A percentile compares a stretch with the other conserved stretches of the same genome.
These are phyloP conservation scores for Bombus confusus DNA, from an alignment of 1,140 invertebrate genomes.

Conservation along the genomic window DNA sequence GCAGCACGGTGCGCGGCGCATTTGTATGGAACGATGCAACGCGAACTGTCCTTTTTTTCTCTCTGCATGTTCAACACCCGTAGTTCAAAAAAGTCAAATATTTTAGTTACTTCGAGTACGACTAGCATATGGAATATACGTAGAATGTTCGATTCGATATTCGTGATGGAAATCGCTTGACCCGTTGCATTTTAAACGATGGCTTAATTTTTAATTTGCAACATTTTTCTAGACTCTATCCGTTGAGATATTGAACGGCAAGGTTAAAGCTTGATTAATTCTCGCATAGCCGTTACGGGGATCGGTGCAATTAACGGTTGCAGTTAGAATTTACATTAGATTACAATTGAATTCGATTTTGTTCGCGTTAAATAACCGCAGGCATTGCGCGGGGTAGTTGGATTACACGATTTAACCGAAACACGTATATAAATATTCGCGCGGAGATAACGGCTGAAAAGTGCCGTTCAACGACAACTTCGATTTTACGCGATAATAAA, in stretches of 20 bases:
- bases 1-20: too few species aligned
- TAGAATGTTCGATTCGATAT: background rate
- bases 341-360: constrained; percentile 52
- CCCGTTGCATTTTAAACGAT: background rate
- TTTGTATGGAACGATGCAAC: background rate
- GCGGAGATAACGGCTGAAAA: constrained; percentile 40
- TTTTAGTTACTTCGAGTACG: background rate
- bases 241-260: background rate
- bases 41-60: background rate
- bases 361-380: constrained; percentile 32
- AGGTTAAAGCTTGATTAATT: constrained; percentile 3
- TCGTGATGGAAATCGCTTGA: background rate
- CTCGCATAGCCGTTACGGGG: background rate
- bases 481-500: constrained; percentile 51
- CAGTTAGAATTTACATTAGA: constrained; percentile 43
- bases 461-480: constrained; percentile 55
- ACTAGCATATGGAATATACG: background rate
- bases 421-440: constrained; percentile 48
- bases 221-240: background rate
- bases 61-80: too few species aligned
- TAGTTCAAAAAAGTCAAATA: background rate
- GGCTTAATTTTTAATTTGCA: background rate
- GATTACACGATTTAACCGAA: constrained; percentile 37
- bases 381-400: constrained; percentile 11
- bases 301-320: background rate